Evolutionary conservation across 1,140 invertebrate species (phyloP).

Genomic region (Zaprionus vittiger): DNA sequence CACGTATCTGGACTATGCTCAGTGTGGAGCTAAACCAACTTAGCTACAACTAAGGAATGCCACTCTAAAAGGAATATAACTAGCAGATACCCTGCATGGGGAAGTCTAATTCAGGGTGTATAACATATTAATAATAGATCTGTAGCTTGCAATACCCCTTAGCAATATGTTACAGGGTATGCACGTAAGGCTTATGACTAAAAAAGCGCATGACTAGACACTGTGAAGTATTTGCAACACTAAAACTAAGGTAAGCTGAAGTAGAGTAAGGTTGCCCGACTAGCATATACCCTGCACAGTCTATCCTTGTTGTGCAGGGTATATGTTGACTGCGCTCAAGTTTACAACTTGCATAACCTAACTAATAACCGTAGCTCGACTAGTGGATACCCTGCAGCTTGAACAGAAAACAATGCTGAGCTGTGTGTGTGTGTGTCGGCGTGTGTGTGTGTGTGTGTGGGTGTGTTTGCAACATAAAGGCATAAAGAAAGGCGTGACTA

Average conservation of each 20-base stretch:
- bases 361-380: constrained; percentile 11
- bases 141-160: not conserved
- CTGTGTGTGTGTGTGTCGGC: not conserved
- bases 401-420: constrained; percentile 22
- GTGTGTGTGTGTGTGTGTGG: constrained; percentile 1
- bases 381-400: constrained; percentile 22
- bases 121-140: not conserved
- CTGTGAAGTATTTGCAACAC: not conserved
- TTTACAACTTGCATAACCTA: constrained; percentile 2
- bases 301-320: not conserved
- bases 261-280: not conserved
- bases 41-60: constrained; percentile 1
- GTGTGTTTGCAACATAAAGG: constrained; percentile 28
- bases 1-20: not conserved
- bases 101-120: not conserved
- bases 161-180: not conserved
- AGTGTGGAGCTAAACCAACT: constrained; percentile 6
- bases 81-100: not conserved
- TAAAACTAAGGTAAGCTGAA: constrained; percentile 4
- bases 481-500: constrained; percentile 23
- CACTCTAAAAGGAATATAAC: not conserved
- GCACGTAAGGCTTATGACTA: not conserved
- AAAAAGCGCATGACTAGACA: not conserved
- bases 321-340: not conserved
- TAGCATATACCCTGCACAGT: not conserved